Conservation (phyloP, 2,113 vertebrate species). For the Malurus alboscapulatus region DNA sequence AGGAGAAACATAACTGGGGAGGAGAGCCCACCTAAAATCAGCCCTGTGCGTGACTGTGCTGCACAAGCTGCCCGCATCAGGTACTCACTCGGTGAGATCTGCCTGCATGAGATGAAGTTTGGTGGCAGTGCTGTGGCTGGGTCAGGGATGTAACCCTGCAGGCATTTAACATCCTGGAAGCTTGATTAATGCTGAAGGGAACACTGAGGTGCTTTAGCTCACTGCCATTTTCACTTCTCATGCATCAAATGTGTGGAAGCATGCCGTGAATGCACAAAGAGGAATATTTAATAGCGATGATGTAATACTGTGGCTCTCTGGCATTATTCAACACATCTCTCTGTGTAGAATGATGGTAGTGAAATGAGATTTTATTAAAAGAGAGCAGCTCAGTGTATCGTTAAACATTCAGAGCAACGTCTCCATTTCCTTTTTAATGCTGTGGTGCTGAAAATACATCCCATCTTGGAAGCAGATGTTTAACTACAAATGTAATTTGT, state of each 20-base stretch:
- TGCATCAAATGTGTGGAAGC: background rate
- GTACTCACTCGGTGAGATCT: fast-evolving
- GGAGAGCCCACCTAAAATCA: background rate
- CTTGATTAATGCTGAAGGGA: conserved; percentile 16
- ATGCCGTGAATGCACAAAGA: background rate
- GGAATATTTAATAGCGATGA: conserved; percentile 6
- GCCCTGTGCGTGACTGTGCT: background rate
- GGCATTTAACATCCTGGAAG: conserved; percentile 16
- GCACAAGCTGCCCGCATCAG: background rate
- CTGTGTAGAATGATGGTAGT: conserved; percentile 45
- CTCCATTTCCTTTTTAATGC: background rate
- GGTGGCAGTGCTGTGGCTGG: background rate
- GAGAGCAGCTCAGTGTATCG: background rate
- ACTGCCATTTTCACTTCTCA: background rate
- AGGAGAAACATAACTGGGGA: background rate
- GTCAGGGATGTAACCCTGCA: background rate
- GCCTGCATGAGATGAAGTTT: background rate
- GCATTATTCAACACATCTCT: background rate
- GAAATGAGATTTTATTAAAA: conserved; percentile 68
- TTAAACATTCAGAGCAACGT: background rate
- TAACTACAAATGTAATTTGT: conserved; percentile 48
- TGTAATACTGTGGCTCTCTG: background rate
- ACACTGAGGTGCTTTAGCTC: background rate
- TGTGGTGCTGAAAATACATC: conserved; percentile 19
- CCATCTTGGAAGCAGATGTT: conserved; percentile 8